Conservation (phyloP, 2,888 invertebrate species). For the Ophraella communa region DNA sequence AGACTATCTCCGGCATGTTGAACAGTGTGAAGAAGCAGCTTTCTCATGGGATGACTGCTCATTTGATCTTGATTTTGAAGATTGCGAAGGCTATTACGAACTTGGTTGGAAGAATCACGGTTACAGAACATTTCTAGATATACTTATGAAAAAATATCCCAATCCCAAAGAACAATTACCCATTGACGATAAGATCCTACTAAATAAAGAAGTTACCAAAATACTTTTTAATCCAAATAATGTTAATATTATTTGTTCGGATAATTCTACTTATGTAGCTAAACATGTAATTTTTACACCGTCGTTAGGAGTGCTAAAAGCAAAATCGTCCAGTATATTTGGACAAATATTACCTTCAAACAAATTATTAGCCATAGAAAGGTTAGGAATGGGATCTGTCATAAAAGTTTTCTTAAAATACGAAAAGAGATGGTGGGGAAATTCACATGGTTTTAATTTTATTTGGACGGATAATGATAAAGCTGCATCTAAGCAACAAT, state of each 20-base stretch:
- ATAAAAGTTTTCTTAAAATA: slow-evolving; percentile 43
- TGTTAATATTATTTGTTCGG: slow-evolving; percentile 56
- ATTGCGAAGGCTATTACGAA: slow-evolving; percentile 71
- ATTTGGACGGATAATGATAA: slow-evolving; percentile 65
- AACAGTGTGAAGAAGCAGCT: slow-evolving; percentile 56
- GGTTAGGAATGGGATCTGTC: slow-evolving; percentile 42
- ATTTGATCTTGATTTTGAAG: slow-evolving; percentile 69
- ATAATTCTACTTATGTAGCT: slow-evolving; percentile 62
- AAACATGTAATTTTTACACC: slow-evolving; percentile 69
- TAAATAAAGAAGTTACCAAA: slow-evolving; percentile 43
- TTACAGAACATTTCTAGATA: slow-evolving; percentile 68
- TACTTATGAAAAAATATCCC: slow-evolving; percentile 62
- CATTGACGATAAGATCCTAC: slow-evolving; percentile 44
- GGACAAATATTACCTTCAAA: slow-evolving; percentile 32
- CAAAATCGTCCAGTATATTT: slow-evolving; percentile 36
- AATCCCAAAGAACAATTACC: slow-evolving; percentile 33
- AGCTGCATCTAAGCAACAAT: slow-evolving; percentile 45
- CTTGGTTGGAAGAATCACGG: slow-evolving; percentile 76
- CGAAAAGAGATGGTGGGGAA: slow-evolving; percentile 40
- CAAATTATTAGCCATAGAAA: slow-evolving; percentile 38
- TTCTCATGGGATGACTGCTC: slow-evolving; percentile 72
- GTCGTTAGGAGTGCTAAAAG: slow-evolving; percentile 45
- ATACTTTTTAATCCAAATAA: slow-evolving; percentile 33
- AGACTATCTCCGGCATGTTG: slow-evolving; percentile 38
- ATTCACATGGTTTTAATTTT: slow-evolving; percentile 60